These are phyloP conservation scores for Muscina levida DNA, from an alignment of 2,888 invertebrate species.

Conservation along the genomic window DNA sequence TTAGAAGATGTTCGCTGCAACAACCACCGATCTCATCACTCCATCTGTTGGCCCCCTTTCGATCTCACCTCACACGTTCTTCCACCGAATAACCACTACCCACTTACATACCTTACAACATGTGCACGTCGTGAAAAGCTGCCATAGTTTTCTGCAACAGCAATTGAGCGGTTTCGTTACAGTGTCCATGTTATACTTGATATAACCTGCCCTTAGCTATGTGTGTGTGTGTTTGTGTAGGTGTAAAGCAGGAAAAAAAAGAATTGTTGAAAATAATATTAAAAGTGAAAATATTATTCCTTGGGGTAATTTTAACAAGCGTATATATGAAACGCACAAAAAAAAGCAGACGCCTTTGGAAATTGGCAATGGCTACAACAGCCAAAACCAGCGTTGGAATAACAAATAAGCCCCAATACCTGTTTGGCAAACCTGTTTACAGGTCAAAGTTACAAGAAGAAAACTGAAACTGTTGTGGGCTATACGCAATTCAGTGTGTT, in stretches of 20 bases:
- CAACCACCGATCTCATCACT: no score
- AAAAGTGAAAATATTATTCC: constrained; percentile 65
- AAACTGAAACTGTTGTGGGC: constrained; percentile 20
- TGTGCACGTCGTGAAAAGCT: no score
- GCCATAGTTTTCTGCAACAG: no score
- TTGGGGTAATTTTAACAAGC: constrained; percentile 62
- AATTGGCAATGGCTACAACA: neutral
- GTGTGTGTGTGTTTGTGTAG: neutral
- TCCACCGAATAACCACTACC: no score
- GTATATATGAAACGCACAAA: constrained; percentile 25
- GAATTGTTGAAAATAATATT: constrained; percentile 62
- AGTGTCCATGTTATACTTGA: no score
- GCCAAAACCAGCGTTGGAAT: neutral
- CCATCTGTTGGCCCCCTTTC: no score
- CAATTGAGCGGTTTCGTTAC: no score
- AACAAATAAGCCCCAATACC: constrained; percentile 45
- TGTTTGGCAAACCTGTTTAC: constrained; percentile 15
- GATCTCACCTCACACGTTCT: no score
- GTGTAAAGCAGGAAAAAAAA: constrained; percentile 2
- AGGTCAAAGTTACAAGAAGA: neutral
- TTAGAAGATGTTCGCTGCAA: no score
- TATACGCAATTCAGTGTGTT: no score
- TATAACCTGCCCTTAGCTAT: no score
- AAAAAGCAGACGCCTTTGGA: neutral
- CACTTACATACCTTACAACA: no score